Evolutionary conservation across 2,797 vertebrate genomes (phyloP).

Genomic region (Micromesistius poutassou): DNA sequence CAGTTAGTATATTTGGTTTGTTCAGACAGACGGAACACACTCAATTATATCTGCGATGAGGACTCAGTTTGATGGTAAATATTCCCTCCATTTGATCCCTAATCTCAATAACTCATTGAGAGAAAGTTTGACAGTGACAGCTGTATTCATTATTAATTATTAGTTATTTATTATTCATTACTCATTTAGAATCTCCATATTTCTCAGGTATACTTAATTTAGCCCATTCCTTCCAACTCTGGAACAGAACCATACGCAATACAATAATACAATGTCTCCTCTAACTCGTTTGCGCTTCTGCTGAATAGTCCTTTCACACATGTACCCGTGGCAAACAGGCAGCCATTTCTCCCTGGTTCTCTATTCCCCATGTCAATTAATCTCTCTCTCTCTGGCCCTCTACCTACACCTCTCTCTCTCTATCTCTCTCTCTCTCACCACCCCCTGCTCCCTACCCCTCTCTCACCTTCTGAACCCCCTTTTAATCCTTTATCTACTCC

Average conservation of each 20-base stretch:
- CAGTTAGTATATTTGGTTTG: no score
- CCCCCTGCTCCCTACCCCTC: neutral
- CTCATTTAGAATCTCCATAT: neutral
- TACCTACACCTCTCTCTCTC: neutral
- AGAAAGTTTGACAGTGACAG: neutral
- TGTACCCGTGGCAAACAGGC: neutral
- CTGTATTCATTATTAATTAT: neutral
- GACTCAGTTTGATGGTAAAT: no score
- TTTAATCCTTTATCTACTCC: conserved; percentile 37
- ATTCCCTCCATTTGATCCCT: no score
- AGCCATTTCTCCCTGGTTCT: neutral
- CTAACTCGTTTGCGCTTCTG: neutral
- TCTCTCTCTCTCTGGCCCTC: neutral
- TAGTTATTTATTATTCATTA: neutral
- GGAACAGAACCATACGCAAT: neutral
- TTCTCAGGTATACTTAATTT: neutral
- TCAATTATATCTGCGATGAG: no score
- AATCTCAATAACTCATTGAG: neutral
- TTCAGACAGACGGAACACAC: no score
- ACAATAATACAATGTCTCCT: neutral
- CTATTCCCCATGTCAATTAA: neutral
- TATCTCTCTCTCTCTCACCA: neutral
- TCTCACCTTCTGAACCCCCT: conserved; percentile 18
- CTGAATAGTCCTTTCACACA: neutral
- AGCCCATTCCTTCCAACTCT: neutral